A percentile compares a stretch with the other conserved stretches of the same genome.
Evolutionary conservation across 2,888 invertebrate species (phyloP).

Genomic region (Patella depressa): DNA sequence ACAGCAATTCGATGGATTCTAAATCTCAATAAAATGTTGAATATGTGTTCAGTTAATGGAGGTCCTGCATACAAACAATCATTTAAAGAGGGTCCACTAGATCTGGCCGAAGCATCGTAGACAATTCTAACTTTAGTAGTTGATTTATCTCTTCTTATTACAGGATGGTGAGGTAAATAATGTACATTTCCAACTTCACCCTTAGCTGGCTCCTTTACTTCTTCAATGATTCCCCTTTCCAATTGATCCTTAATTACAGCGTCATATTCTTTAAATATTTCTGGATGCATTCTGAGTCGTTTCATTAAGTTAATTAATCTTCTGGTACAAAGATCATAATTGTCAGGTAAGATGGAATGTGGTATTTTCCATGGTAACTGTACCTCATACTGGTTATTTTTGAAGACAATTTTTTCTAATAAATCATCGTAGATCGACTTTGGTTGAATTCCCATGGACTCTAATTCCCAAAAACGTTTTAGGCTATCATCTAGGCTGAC

Average conservation of each 20-base stretch:
- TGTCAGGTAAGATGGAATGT: not conserved
- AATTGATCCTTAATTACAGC: not conserved
- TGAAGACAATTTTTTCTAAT: not conserved
- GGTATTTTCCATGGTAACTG: conserved; percentile 1
- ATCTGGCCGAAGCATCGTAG: not conserved
- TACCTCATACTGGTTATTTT: not conserved
- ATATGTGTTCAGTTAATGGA: conserved; percentile 2
- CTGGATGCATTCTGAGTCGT: not conserved
- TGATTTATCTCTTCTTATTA: conserved; percentile 8
- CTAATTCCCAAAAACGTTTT: not conserved
- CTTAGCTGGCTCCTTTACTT: not conserved
- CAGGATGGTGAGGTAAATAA: conserved; percentile 11
- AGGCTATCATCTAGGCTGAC: not conserved
- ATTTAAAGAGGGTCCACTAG: not conserved
- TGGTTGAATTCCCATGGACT: not conserved
- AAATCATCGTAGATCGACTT: conserved; percentile 1
- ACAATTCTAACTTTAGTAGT: not conserved
- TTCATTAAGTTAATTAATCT: not conserved
- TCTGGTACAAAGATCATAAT: not conserved
- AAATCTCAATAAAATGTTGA: conserved; percentile 4
- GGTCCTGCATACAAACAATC: not conserved
- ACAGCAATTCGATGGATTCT: not conserved
- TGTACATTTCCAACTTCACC: not conserved
- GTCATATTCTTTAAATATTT: not conserved
- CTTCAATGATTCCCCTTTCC: not conserved